These are phyloP conservation scores for Diaperis boleti DNA, from an alignment of 2,888 invertebrate genomes.

Conservation along the genomic window DNA sequence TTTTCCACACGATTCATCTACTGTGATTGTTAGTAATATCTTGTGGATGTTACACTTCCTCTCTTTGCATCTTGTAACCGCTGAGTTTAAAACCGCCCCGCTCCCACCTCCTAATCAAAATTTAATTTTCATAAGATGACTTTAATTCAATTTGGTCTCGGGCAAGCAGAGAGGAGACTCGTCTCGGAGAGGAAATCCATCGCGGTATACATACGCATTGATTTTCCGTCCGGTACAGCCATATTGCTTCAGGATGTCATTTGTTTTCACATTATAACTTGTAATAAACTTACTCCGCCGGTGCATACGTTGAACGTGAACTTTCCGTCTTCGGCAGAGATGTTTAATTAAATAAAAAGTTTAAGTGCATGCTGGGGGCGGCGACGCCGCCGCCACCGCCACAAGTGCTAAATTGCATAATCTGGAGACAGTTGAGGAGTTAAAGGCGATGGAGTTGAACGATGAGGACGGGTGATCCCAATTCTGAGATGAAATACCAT, in stretches of 20 bases:
- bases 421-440: neutral
- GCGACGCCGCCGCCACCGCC: neutral
- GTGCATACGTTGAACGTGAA: slow-evolving; percentile 35
- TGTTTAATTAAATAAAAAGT: slow-evolving; percentile 36
- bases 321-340: slow-evolving; percentile 16
- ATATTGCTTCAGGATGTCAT: slow-evolving; percentile 51
- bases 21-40: too few relatives aligned
- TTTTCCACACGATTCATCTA: too few relatives aligned
- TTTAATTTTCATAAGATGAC: slow-evolving; percentile 37
- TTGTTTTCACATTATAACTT: slow-evolving; percentile 51
- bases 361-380: slow-evolving; percentile 16
- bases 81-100: too few relatives aligned
- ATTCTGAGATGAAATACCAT: too few relatives aligned
- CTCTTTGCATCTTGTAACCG: too few relatives aligned
- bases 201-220: slow-evolving; percentile 48
- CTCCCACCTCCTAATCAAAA: slow-evolving; percentile 32
- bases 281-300: slow-evolving; percentile 47
- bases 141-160: slow-evolving; percentile 41
- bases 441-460: neutral
- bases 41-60: too few relatives aligned
- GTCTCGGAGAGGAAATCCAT: slow-evolving; percentile 44
- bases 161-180: slow-evolving; percentile 20
- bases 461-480: too few relatives aligned
- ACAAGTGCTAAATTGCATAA: neutral
- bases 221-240: slow-evolving; percentile 50